Evolutionary conservation across 2,113 vertebrate genomes (phyloP), one percentile per base, ranked within the genome.

Genomic region (rat (Rattus norvegicus)): DNA sequence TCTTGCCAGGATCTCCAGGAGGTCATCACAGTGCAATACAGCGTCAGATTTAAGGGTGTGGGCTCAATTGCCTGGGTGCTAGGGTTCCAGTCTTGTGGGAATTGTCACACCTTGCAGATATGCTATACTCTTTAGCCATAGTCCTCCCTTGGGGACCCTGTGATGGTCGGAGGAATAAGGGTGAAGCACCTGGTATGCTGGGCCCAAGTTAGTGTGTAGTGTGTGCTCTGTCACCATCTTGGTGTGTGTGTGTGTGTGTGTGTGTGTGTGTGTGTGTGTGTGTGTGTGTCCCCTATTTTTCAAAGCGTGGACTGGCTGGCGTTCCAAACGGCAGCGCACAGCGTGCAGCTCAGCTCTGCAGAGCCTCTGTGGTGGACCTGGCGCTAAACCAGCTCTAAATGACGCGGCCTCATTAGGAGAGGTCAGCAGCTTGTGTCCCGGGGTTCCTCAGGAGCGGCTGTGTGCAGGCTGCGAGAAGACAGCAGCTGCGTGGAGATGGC

Each of bases 1-100:
- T 33, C 1, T 4, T 9, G 54, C 16, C 26, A 0, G 47, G n/a
- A 61, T 14, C 30, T 75, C 33, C 39, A 2, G 4, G 54, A 49
- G n/a, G 49, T 52, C 20, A 7, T 0, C 47, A 56, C 19, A 11
- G 3, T 30, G 8, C 79, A 20, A 0, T 8, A 4, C 39, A 36
- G 33, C 65, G 20, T 4, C 16, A 24, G 39, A 24, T 9, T 7
- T 7, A 69, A 67, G 52, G 24, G 2, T 3, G 24, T 26, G 20
- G 67, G 33, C 43, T 63, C 2, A 1, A 24, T 3, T 67, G 69
- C 28, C 7, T 63, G 17, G 1, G 2, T 26, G 8, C 56, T 16
- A 3, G 5, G n/a, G 59, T 43, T 36, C 33, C 77, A 24, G 6
- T 36, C 30, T 43, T 16, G 0, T 65, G 54, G n/a, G 17, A 67